phyloP scores from a whole-genome alignment of 2,797 vertebrate genomes.

The Gallirallus australis region DNA sequence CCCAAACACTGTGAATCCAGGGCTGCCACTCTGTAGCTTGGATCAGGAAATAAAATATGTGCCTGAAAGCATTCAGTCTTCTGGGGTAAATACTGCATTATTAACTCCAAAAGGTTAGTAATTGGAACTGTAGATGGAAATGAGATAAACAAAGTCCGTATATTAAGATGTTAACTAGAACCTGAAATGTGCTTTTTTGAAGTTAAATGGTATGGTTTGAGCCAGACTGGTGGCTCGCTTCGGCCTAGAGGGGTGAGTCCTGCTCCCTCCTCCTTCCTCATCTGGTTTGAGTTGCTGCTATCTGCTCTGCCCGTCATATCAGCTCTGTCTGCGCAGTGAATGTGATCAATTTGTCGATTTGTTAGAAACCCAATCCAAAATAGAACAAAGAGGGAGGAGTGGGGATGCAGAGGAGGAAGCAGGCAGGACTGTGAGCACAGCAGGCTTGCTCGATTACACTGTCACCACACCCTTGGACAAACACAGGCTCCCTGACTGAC shows the following conservation, averaged over 20 bases:
- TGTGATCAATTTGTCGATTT: background rate
- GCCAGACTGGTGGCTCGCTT: background rate
- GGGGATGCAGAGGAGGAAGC: background rate
- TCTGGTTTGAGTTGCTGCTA: background rate
- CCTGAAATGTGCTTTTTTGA: background rate
- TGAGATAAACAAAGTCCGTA: background rate
- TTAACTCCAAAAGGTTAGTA: background rate
- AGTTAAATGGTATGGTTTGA: background rate
- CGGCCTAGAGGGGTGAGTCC: rapidly evolving
- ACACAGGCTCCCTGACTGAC: rapidly evolving
- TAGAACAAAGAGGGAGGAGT: background rate
- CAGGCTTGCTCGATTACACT: background rate
- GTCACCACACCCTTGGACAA: background rate
- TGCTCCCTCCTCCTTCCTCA: background rate
- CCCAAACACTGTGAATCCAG: rapidly evolving
- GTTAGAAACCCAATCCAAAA: background rate
- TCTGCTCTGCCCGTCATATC: background rate
- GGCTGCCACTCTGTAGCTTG: background rate
- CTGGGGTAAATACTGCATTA: background rate
- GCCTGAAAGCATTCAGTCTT: background rate
- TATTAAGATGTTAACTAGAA: background rate
- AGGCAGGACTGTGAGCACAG: rapidly evolving
- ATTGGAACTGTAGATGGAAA: background rate
- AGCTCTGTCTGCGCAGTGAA: background rate
- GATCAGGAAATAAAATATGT: background rate